phyloP scores from a whole-genome alignment of 2,888 invertebrate species.

The Parnassius mnemosyne region DNA sequence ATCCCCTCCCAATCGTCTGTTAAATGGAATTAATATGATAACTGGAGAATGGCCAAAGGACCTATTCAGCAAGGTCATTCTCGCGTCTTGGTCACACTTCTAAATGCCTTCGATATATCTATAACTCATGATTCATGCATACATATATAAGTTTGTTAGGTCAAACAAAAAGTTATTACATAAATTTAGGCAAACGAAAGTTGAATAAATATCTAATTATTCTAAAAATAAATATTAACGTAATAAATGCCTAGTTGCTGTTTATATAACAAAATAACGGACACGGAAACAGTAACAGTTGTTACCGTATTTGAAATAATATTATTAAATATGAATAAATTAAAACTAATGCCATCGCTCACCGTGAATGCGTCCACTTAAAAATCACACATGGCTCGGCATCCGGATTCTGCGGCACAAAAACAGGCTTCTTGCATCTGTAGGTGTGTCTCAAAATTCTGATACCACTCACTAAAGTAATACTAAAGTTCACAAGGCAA shows the following conservation, averaged over 20 bases:
- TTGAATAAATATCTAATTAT: too few relatives aligned
- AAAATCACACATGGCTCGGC: constrained; percentile 61
- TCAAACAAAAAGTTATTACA: constrained; percentile 6
- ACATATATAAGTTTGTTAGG: constrained; percentile 5
- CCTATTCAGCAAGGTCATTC: constrained; percentile 21
- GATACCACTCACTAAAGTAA: constrained; percentile 41
- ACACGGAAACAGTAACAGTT: not conserved
- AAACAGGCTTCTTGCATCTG: constrained; percentile 50
- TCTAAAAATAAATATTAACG: too few relatives aligned
- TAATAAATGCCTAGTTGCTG: too few relatives aligned
- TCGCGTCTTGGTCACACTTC: constrained; percentile 13
- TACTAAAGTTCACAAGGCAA: constrained; percentile 55
- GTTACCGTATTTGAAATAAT: constrained; percentile 2
- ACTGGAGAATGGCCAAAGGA: constrained; percentile 21
- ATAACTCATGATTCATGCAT: constrained; percentile 13
- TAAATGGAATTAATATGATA: not conserved
- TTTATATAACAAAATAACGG: constrained; percentile 1
- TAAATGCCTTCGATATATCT: constrained; percentile 15
- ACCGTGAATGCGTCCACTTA: constrained; percentile 35
- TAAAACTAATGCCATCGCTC: constrained; percentile 18
- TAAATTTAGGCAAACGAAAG: too few relatives aligned
- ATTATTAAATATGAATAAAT: constrained; percentile 10
- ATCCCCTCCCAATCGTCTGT: not conserved
- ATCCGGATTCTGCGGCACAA: constrained; percentile 42
- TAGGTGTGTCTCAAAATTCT: constrained; percentile 66